Evolutionary conservation across 2,797 vertebrate species (phyloP).

Genomic region (Eleutherodactylus coqui): DNA sequence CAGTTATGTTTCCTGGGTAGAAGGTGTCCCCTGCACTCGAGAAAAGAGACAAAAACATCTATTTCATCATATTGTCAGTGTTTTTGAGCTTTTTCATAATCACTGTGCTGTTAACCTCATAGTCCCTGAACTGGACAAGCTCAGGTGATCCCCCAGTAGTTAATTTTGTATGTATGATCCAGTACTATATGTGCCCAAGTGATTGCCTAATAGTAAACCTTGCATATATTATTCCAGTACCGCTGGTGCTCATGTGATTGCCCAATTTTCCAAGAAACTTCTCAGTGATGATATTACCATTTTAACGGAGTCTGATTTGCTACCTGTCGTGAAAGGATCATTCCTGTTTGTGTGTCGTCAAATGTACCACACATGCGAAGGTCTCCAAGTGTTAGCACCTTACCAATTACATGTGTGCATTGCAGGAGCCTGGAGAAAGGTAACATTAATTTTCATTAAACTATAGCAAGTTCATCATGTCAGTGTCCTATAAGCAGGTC

Average conservation of each 20-base stretch:
- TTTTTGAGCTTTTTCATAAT: too few species aligned
- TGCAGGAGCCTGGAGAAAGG: constrained; percentile 88
- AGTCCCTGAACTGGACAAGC: too few species aligned
- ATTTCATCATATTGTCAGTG: too few species aligned
- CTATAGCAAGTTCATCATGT: background rate
- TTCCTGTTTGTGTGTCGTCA: constrained; percentile 92
- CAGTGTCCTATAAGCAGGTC: too few species aligned
- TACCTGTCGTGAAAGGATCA: constrained; percentile 82
- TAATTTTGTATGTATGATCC: background rate
- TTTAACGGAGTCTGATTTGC: constrained; percentile 73
- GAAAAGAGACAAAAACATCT: too few species aligned
- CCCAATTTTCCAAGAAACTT: constrained; percentile 89
- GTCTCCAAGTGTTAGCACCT: constrained; percentile 83
- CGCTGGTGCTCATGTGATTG: constrained; percentile 82
- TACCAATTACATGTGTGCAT: constrained; percentile 86
- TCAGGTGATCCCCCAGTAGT: background rate
- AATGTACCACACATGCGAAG: constrained; percentile 92
- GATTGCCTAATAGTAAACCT: background rate
- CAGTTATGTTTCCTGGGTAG: too few species aligned
- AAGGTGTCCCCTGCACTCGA: too few species aligned
- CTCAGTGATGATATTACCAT: constrained; percentile 80
- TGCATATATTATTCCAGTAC: constrained; percentile 73
- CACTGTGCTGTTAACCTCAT: too few species aligned
- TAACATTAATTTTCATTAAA: constrained; percentile 68
- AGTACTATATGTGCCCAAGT: background rate